These are phyloP conservation scores for Acomys russatus DNA, from an alignment of 2,797 vertebrate species.

Conservation along the genomic window DNA sequence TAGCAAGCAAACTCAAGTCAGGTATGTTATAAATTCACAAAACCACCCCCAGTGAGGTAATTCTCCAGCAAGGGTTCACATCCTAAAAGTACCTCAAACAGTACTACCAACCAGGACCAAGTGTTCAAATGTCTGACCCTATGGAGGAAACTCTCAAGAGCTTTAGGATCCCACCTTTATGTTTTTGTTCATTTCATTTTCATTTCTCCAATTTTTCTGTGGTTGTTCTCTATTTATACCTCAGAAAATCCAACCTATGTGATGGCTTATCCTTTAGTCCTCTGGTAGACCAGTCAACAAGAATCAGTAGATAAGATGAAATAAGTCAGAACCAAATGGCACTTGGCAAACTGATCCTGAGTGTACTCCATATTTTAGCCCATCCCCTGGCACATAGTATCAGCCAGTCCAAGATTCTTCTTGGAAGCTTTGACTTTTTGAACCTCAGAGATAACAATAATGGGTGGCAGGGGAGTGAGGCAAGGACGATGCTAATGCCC, in stretches of 20 bases:
- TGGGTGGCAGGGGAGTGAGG: accelerated
- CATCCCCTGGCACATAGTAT: not conserved
- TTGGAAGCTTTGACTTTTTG: not conserved
- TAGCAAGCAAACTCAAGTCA: not conserved
- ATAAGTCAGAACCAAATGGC: not conserved
- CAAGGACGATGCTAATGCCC: accelerated
- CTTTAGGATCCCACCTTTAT: not conserved
- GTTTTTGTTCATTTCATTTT: not conserved
- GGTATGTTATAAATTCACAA: not conserved
- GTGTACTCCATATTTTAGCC: not conserved
- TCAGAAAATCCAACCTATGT: not conserved
- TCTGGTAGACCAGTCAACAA: not conserved
- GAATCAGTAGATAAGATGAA: not conserved
- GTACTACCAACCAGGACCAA: not conserved
- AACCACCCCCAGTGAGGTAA: too few relatives aligned
- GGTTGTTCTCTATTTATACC: not conserved
- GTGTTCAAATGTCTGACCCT: not conserved
- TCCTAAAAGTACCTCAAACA: not conserved
- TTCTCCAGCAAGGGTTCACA: not conserved
- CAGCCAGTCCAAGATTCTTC: not conserved
- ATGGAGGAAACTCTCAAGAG: not conserved
- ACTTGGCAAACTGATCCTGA: not conserved
- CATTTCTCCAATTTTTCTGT: not conserved
- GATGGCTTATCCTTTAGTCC: not conserved
- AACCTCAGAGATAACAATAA: not conserved